Conservation (phyloP, 1,140 invertebrate species). For the Hyphantria cunea region DNA sequence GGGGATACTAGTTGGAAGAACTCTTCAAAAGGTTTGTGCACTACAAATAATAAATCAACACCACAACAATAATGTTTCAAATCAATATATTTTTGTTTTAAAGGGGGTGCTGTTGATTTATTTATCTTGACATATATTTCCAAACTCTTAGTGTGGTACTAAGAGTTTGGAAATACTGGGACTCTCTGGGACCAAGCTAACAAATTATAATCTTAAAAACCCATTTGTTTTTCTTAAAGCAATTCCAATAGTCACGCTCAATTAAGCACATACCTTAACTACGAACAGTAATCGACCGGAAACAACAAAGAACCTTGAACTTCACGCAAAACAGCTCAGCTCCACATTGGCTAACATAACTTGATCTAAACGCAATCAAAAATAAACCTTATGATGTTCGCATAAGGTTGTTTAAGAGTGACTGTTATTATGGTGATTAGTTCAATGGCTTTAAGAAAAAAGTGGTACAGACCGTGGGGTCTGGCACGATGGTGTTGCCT, state of each 20-base stretch:
- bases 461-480: slow-evolving; percentile 10
- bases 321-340: slow-evolving; percentile 25
- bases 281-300: slow-evolving; percentile 21
- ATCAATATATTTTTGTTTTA: too few relatives aligned
- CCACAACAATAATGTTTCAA: too few relatives aligned
- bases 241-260: slow-evolving; percentile 12
- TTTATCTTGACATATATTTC: too few relatives aligned
- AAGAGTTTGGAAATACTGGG: too few relatives aligned
- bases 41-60: too few relatives aligned
- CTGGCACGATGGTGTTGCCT: background rate
- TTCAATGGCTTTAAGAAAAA: slow-evolving; percentile 32
- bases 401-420: background rate
- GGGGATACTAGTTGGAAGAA: too few relatives aligned
- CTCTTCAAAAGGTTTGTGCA: too few relatives aligned
- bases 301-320: slow-evolving; percentile 29
- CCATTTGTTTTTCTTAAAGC: background rate
- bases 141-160: too few relatives aligned
- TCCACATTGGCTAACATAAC: slow-evolving; percentile 6
- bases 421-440: background rate
- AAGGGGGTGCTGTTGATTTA: too few relatives aligned
- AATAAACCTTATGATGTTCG: background rate
- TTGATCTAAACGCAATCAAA: background rate
- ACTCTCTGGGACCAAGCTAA: too few relatives aligned
- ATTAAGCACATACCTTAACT: slow-evolving; percentile 7
- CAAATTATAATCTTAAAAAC: background rate